A percentile compares a stretch with the other conserved stretches of the same genome.
These are phyloP conservation scores for Lepidurus apus DNA, from an alignment of 1,140 invertebrate genomes.

Conservation along the genomic window DNA sequence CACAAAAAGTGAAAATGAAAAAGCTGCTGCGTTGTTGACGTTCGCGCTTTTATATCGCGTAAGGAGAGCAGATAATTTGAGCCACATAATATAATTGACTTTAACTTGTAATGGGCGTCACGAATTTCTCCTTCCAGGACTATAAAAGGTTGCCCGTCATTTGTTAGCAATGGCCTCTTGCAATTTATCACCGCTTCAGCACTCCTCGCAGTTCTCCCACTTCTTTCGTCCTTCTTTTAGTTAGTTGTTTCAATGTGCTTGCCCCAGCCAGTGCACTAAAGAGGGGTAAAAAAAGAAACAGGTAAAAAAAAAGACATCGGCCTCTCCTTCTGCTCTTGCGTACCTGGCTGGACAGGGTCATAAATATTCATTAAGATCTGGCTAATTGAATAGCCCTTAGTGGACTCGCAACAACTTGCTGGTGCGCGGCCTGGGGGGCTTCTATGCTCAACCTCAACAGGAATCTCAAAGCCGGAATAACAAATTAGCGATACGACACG, in stretches of 20 bases:
- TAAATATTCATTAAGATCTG: constrained; percentile 20
- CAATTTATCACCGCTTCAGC: constrained; percentile 10
- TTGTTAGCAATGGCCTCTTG: constrained; percentile 17
- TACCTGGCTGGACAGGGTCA: constrained; percentile 20
- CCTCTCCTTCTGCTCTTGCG: not conserved
- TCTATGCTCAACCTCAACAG: constrained; percentile 1
- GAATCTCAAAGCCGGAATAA: constrained; percentile 21
- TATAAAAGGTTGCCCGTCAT: constrained; percentile 21
- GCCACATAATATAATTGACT: constrained; percentile 19
- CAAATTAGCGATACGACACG: constrained; percentile 21
- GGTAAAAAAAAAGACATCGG: constrained; percentile 19
- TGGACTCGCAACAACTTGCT: constrained; percentile 17
- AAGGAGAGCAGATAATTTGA: constrained; percentile 15
- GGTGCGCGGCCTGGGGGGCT: constrained; percentile 5
- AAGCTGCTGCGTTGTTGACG: not conserved
- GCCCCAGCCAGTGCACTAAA: not conserved
- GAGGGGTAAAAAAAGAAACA: not conserved
- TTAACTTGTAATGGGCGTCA: constrained; percentile 19
- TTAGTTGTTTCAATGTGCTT: constrained; percentile 4
- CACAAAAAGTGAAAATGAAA: not conserved
- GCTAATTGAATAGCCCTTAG: constrained; percentile 21
- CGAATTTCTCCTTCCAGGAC: constrained; percentile 4
- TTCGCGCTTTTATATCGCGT: not conserved
- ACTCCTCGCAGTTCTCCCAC: not conserved
- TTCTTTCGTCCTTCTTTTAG: not conserved